Conservation (phyloP, 2,113 vertebrate species). For the Caretta caretta region DNA sequence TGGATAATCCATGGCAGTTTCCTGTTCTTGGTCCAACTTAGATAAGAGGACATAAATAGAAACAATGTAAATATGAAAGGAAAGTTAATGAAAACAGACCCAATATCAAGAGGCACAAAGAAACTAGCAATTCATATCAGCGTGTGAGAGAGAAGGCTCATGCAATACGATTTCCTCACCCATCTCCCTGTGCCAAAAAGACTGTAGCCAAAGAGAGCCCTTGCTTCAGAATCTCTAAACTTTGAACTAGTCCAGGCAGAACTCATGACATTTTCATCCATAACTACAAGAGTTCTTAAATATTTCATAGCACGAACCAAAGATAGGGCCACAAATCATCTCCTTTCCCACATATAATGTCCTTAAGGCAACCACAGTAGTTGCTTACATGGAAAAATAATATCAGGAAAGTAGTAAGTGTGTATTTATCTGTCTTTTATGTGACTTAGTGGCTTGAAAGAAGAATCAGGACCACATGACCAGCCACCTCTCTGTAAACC, state of each 20-base stretch:
- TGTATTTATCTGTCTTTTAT: rapidly evolving
- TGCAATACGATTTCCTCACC: not conserved
- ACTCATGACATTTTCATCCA: not conserved
- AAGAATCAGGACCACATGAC: not conserved
- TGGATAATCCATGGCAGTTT: not conserved
- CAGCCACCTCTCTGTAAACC: not conserved
- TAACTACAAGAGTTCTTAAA: not conserved
- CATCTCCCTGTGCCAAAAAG: not conserved
- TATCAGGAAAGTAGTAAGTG: not conserved
- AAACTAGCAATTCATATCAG: not conserved
- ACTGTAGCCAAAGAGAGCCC: not conserved
- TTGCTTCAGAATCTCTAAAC: not conserved
- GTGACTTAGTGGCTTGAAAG: not conserved
- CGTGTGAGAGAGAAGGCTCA: not conserved
- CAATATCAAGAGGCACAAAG: not conserved
- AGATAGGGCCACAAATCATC: not conserved
- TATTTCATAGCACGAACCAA: not conserved
- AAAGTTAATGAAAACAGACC: not conserved
- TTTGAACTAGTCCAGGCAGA: not conserved
- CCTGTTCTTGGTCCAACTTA: not conserved
- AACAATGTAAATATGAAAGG: not conserved
- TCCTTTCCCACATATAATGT: not conserved
- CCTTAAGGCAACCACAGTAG: not conserved
- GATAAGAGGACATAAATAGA: not conserved
- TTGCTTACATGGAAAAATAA: not conserved